Evolutionary conservation across 2,797 vertebrate genomes (phyloP), one percentile per base, ranked within the genome.

Genomic region (Ceryle rudis): DNA sequence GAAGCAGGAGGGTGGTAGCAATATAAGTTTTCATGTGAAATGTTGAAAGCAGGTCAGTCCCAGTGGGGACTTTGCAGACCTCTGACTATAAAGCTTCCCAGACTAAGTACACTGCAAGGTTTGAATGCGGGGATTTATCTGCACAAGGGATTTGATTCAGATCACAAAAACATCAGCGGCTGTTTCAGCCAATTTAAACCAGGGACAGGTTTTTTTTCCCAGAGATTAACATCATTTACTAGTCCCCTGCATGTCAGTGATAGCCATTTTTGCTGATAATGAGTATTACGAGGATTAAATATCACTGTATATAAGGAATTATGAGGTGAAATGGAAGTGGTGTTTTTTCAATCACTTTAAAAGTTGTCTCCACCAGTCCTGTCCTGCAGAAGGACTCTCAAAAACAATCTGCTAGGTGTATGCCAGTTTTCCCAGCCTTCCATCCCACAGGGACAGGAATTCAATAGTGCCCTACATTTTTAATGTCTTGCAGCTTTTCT

Each of bases 351-450:
- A 22, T 61, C n/a, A 14, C 91, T 83, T 10, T 71, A 61, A 62
- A 90, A 67, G 65, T 49, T 78, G 71, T 84, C 94, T 91, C 66
- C 52, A 19, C 33, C 67, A 81, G 86, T 82, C 92, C 95, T 95
- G 94, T 83, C 78, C 82, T 90, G 83, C 86, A 89, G 71, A 57
- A 94, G 47, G 92, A 11, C 61, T 95, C 93, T 81, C 78, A 74
- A 25, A 91, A 96, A 70, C 83, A 90, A 55, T 74, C 87, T 86
- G 62, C 12, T 82, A 91, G 91, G 82, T 96, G 90, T 72, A 95
- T 96, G 78, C 89, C 89, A 94, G 49, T 95, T 95, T 78, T 97
- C 94, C 94, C 95, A 95, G 93, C 90, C 95, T 96, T 83, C 91
- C 71, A 33, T 86, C 95, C 37, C 91, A 64, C 75, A 8, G 92